Percentiles rank a stretch among this genome's conserved stretches.
Evolutionary conservation across 2,113 vertebrate species (phyloP).

Genomic region (Australoheros scitulus): DNA sequence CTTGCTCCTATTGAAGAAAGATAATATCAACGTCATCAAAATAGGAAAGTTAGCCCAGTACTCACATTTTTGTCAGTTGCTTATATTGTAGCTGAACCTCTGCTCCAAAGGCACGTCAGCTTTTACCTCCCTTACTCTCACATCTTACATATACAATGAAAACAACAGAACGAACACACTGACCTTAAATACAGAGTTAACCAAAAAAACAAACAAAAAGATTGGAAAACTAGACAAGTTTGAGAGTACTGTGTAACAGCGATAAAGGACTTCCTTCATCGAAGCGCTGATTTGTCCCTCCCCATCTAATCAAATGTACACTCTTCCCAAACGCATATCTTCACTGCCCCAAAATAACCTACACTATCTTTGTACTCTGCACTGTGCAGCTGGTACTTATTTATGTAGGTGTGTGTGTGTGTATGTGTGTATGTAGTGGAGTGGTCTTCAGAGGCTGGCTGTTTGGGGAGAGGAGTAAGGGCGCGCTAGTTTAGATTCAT

Average conservation of each 20-base stretch:
- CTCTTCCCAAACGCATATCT: conserved; percentile 7
- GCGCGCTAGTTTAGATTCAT: conserved; percentile 92
- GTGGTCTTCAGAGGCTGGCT: conserved; percentile 57
- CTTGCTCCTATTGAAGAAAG: conserved; percentile 69
- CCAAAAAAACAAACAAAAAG: conserved; percentile 62
- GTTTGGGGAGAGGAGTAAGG: conserved; percentile 82
- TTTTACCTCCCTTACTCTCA: conserved; percentile 65
- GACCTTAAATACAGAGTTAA: conserved; percentile 82
- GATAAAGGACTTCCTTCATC: conserved; percentile 78
- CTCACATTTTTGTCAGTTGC: conserved; percentile 74
- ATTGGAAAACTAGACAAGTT: conserved; percentile 71
- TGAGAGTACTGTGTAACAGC: conserved; percentile 73
- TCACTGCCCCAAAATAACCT: conserved; percentile 43
- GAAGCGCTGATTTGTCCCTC: conserved; percentile 48
- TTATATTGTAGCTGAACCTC: conserved; percentile 70
- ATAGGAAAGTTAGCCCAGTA: conserved; percentile 74
- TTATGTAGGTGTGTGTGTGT: conserved; percentile 30
- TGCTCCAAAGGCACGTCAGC: conserved; percentile 73
- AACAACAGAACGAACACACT: conserved; percentile 74
- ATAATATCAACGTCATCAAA: conserved; percentile 58
- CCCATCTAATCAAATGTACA: conserved; percentile 49
- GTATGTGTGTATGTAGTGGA: conserved; percentile 44
- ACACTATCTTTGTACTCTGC: conserved; percentile 55
- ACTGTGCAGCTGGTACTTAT: conserved; percentile 45
- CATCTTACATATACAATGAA: conserved; percentile 72